phyloP scores from a whole-genome alignment of 2,888 invertebrate genomes.

The Criorhina ranunculi region DNA sequence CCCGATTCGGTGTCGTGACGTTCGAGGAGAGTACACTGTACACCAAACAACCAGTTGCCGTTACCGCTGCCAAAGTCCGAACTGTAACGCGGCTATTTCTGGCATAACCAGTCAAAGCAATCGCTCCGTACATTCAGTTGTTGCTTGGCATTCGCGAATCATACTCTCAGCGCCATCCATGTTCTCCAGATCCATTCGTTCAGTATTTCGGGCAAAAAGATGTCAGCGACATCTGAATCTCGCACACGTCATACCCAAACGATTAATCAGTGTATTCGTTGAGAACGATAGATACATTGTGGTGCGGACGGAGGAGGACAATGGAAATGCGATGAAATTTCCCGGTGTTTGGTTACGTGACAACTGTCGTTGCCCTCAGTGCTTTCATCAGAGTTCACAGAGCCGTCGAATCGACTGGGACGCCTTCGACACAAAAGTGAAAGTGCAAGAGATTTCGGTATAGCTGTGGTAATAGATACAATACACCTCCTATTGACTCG shows the following conservation, averaged over 20 bases:
- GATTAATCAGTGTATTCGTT: conserved; percentile 78
- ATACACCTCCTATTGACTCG: conserved; percentile 19
- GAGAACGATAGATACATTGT: conserved; percentile 79
- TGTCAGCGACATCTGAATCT: conserved; percentile 60
- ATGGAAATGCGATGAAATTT: conserved; percentile 67
- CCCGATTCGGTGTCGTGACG: conserved; percentile 58
- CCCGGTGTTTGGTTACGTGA: conserved; percentile 89
- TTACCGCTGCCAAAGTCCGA: conserved; percentile 50
- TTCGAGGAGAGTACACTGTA: conserved; percentile 3
- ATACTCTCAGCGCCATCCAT: conserved; percentile 53
- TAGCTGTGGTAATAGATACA: conserved; percentile 51
- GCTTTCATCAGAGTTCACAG: conserved; percentile 87
- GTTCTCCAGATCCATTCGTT: conserved; percentile 52
- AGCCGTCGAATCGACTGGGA: conserved; percentile 88
- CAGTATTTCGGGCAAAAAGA: conserved; percentile 49
- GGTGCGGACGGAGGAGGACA: conserved; percentile 75
- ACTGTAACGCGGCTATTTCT: conserved; percentile 48
- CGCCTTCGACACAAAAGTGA: conserved; percentile 86
- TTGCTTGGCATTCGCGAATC: conserved; percentile 60
- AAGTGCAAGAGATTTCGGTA: conserved; percentile 82
- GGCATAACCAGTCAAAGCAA: conserved; percentile 31
- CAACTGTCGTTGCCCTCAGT: conserved; percentile 88
- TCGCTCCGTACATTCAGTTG: conserved; percentile 51
- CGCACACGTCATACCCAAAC: conserved; percentile 59
- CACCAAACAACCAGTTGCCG: neutral